These are phyloP conservation scores for Callionymus lyra DNA, from an alignment of 2,113 vertebrate genomes.

Conservation along the genomic window DNA sequence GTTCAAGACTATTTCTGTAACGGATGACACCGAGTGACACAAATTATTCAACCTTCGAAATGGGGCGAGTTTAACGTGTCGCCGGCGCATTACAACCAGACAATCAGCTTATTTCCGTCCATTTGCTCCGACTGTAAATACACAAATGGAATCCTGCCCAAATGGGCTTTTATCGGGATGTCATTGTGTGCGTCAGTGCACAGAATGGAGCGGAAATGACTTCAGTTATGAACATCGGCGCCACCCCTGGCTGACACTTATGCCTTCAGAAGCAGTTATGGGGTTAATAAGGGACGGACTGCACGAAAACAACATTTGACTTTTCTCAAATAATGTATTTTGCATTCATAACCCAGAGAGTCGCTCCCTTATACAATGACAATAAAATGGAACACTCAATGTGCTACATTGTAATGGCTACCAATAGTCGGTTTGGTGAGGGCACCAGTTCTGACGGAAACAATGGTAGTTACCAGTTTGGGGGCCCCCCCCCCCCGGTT, in stretches of 20 bases:
- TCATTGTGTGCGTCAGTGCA: too few species aligned
- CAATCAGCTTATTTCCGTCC: constrained; percentile 10
- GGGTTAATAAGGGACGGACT: constrained; percentile 9
- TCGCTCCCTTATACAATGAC: too few species aligned
- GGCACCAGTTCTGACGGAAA: too few species aligned
- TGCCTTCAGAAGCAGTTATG: constrained; percentile 16
- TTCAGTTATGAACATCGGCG: constrained; percentile 10
- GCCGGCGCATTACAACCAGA: constrained; percentile 10
- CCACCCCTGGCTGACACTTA: not conserved
- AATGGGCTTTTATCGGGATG: constrained; percentile 7
- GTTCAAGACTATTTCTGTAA: constrained; percentile 39
- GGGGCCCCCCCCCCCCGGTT: too few species aligned
- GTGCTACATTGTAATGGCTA: too few species aligned
- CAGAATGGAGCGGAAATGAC: constrained; percentile 8
- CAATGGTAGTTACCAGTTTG: too few species aligned
- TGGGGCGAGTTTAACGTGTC: constrained; percentile 5
- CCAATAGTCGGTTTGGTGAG: too few species aligned
- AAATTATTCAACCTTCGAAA: constrained; percentile 23
- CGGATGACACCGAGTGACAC: constrained; percentile 39
- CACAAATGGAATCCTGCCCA: constrained; percentile 7
- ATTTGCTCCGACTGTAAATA: constrained; percentile 18
- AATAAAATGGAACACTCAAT: too few species aligned
- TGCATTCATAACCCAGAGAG: not conserved
- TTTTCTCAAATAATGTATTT: constrained; percentile 7
- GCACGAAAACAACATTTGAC: constrained; percentile 1